phyloP scores from a whole-genome alignment of 2,888 invertebrate genomes.

The Drosophila nr. perissopoda region DNA sequence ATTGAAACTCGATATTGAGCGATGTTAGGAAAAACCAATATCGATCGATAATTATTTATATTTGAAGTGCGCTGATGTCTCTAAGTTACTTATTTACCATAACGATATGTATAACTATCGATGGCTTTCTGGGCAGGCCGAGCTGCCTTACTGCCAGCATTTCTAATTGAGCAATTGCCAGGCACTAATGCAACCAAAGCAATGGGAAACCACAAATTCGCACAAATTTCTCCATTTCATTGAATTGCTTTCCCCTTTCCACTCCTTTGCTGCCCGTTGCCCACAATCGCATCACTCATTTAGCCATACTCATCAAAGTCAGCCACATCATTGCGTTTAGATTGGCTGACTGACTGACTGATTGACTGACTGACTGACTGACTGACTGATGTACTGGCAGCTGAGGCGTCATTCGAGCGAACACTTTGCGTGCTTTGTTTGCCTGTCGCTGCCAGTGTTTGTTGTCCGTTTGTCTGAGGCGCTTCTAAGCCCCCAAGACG shows the following conservation, averaged over 20 bases:
- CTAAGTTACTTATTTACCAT: background rate
- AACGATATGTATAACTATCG: background rate
- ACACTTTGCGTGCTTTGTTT: slow-evolving; percentile 55
- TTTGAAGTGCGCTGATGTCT: background rate
- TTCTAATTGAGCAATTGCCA: slow-evolving; percentile 7
- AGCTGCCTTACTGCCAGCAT: background rate
- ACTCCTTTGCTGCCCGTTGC: background rate
- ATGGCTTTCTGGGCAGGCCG: background rate
- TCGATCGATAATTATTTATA: background rate
- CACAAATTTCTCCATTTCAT: slow-evolving; percentile 3
- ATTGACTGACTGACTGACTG: slow-evolving; percentile 1
- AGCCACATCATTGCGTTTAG: slow-evolving; percentile 22
- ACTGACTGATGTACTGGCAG: slow-evolving; percentile 33
- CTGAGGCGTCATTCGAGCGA: slow-evolving; percentile 38
- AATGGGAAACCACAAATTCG: slow-evolving; percentile 30
- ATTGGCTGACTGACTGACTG: slow-evolving; percentile 3
- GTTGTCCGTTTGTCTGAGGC: slow-evolving; percentile 31
- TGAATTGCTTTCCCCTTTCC: background rate
- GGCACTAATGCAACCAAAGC: slow-evolving; percentile 10
- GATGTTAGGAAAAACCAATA: background rate
- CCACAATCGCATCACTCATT: slow-evolving; percentile 38
- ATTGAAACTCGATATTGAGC: background rate
- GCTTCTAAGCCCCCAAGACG: slow-evolving; percentile 49
- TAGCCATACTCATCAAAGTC: slow-evolving; percentile 40
- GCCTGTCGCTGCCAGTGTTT: slow-evolving; percentile 43